Percentiles rank a stretch among this genome's conserved stretches.
These are phyloP conservation scores for Pogonomyrmex barbatus DNA, from an alignment of 1,140 invertebrate genomes.

Conservation along the genomic window DNA sequence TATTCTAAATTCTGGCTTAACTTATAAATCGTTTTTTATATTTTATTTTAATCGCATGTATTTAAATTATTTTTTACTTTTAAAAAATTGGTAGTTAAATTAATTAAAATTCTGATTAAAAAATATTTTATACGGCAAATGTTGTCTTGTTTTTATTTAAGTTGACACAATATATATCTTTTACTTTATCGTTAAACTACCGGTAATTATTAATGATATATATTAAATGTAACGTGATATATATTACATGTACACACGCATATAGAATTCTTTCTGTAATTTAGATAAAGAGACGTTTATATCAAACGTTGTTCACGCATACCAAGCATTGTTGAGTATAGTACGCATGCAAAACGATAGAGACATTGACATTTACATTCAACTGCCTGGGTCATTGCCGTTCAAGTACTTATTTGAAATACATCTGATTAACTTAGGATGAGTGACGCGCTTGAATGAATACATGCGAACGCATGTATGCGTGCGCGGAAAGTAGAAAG, in stretches of 20 bases:
- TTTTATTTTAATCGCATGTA: neutral
- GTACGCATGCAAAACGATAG: neutral
- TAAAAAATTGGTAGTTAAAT: too few species aligned
- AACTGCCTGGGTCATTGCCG: slow-evolving; percentile 54
- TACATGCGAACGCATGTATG: slow-evolving; percentile 19
- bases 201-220: neutral
- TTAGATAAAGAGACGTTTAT: neutral
- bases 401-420: slow-evolving; percentile 60
- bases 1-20: neutral
- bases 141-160: neutral
- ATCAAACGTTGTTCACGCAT: slow-evolving; percentile 5
- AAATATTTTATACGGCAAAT: too few species aligned
- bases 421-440: slow-evolving; percentile 48
- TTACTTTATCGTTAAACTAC: neutral
- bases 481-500: slow-evolving; percentile 73
- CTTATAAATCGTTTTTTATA: neutral
- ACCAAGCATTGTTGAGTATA: neutral
- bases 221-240: neutral
- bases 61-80: neutral
- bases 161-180: neutral
- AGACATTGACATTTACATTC: slow-evolving; percentile 57
- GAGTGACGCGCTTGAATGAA: slow-evolving; percentile 62
- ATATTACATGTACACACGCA: too few species aligned
- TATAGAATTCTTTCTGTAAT: neutral
- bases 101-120: too few species aligned